A percentile compares a stretch with the other conserved stretches of the same genome.
Evolutionary conservation across 2,797 vertebrate species (phyloP).

Genomic region (Sebastes oblongus): DNA sequence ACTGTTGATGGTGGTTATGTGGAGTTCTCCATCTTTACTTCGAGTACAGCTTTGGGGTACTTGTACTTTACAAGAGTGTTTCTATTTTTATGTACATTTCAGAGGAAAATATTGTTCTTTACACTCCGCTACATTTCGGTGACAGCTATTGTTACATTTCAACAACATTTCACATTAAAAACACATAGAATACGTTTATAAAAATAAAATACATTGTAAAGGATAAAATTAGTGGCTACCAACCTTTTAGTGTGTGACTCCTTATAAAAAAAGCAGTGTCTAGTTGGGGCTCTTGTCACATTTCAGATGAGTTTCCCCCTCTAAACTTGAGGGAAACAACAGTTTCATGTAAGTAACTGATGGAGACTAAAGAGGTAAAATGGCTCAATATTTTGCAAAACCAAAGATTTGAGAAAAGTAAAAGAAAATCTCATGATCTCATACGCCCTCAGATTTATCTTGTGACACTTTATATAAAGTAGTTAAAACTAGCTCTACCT

Average conservation of each 20-base stretch:
- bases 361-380: neutral
- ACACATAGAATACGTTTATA: neutral
- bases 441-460: neutral
- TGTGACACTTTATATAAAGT: neutral
- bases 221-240: neutral
- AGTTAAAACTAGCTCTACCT: neutral
- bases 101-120: neutral
- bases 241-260: neutral
- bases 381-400: neutral
- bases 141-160: neutral
- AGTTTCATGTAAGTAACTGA: neutral
- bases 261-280: neutral
- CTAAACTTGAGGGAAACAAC: no score
- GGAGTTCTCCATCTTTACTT: neutral
- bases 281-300: neutral
- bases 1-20: neutral
- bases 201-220: neutral
- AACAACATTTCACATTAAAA: neutral
- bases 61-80: neutral
- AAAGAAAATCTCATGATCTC: neutral
- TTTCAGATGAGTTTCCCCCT: neutral
- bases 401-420: neutral
- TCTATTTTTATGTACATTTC: neutral
- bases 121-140: no score
- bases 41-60: neutral